Base-by-base conservation (phyloP, 2,113 vertebrate genomes). In the Upupa epops region DNA sequence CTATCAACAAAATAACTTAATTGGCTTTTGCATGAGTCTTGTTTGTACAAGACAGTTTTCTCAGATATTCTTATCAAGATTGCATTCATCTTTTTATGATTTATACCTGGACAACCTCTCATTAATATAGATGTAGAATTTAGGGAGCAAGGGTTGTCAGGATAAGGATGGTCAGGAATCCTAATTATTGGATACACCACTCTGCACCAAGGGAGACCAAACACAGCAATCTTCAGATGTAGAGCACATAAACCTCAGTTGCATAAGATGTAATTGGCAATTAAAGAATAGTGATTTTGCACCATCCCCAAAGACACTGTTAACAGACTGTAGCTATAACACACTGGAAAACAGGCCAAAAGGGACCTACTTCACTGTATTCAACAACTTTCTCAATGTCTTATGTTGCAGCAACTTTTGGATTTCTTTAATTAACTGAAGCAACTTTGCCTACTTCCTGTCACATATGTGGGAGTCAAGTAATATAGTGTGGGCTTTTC, bases 401-500 rank as follows among this genome's bases (percentile, higher is more conserved):
- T 8, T 32, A 8, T 21, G 25, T n/a, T 21, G 3, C 32, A 80
- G 28, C 51, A 80, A 70, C 66, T 59, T 36, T 24, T 86, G 25
- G 25, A 66, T 60, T 71, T 66, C 73, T 66, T 56, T 5, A 86
- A 74, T 55, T 12, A 71, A 65, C 6, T 37, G 21, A 58, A 83
- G 65, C 28, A 83, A 54, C 24, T 40, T 25, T 64, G 34, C 45
- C 18, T 59, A 34, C 25, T 71, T 5, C 10, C 20, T 59, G 8
- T 34, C 22, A 70, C 21, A 31, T 8, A 66, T n/a, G 14, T 2
- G 1, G 13, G 42, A 37, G 6, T 13, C 19, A 54, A 31, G 22
- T 32, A 58, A 77, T 25, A 46, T 1, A 37, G 19, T 8, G 13
- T 16, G 8, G 16, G 2, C 0, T 5, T 20, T 46, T 36, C 66